Evolutionary conservation across 2,888 invertebrate genomes (phyloP), one percentile per base, ranked within the genome.

Genomic region (Trissolcus brochymenae): DNA sequence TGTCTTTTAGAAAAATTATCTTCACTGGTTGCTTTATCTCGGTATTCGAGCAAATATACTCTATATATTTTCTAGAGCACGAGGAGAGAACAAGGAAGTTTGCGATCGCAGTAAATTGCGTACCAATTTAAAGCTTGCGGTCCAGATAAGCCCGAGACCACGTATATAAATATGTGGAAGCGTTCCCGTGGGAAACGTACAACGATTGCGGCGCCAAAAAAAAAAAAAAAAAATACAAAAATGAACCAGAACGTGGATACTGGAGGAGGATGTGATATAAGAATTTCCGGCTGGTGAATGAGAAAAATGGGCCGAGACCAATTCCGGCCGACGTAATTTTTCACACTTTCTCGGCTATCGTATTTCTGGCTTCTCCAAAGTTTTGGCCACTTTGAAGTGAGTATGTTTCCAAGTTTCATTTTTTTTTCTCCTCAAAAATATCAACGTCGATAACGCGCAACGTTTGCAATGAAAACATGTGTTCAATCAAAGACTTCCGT

Each of bases 121-220:
- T 53, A 61, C 82, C 82, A 81, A 80, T 81, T 80, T 81, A 77
- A 82, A 84, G 82, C 84, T 82, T 74, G 79, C 79, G 81, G 78
- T 79, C 80, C 68, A 77, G 83, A 85, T 84, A 84, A 85, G 82
- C 75, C 43, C 62, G 76, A 67, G 35, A 29, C 67, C 66, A 79
- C 80, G 82, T 81, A 82, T 84, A 87, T 87, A 87, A 87, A 87
- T 88, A 87, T 84, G 85, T 86, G 86, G 86, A 84, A 87, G 84
- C 80, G 85, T 80, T 82, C 86, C 84, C 84, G 65, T 79, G 87
- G 81, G 87, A 82, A 78, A 60, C 74, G 57, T 70, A 54, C 61
- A 74, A 43, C 71, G 76, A 79, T 77, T 56, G 54, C 16, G 41
- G 6, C 19, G 59, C 21, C 51, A 67, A 73, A 77, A 79, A 73